Percentiles rank a stretch among this genome's conserved stretches.
Evolutionary conservation across 2,113 vertebrate genomes (phyloP).

Genomic region (Cinclus cinclus): DNA sequence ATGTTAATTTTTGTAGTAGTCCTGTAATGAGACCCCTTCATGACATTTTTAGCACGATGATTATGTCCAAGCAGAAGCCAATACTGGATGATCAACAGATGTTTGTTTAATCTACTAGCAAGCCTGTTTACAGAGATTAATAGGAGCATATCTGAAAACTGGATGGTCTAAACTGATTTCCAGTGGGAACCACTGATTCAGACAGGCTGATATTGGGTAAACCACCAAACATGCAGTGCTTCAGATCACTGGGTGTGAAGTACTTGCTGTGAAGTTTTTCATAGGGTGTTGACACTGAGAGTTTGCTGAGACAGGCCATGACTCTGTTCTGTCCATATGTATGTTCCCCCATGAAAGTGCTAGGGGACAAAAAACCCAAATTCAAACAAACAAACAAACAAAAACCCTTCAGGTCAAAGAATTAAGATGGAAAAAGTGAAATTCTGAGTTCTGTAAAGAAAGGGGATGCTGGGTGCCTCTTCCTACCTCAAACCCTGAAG

Average conservation of each 20-base stretch:
- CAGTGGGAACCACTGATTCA: neutral
- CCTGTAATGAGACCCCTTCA: neutral
- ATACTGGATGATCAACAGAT: neutral
- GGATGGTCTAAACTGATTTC: neutral
- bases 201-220: neutral
- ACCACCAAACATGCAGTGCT: neutral
- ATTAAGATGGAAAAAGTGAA: neutral
- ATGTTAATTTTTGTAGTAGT: neutral
- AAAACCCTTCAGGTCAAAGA: neutral
- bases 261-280: neutral
- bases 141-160: neutral
- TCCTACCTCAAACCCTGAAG: neutral
- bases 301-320: neutral
- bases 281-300: neutral
- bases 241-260: neutral
- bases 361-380: neutral
- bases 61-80: neutral
- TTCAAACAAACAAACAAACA: neutral
- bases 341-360: neutral
- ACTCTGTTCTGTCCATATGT: neutral
- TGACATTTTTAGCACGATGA: neutral
- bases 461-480: neutral
- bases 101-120: neutral
- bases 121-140: neutral
- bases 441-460: neutral